Evolutionary conservation across 2,113 vertebrate genomes (phyloP), one percentile per base, ranked within the genome.

Genomic region (Corythornis madagascariensis): DNA sequence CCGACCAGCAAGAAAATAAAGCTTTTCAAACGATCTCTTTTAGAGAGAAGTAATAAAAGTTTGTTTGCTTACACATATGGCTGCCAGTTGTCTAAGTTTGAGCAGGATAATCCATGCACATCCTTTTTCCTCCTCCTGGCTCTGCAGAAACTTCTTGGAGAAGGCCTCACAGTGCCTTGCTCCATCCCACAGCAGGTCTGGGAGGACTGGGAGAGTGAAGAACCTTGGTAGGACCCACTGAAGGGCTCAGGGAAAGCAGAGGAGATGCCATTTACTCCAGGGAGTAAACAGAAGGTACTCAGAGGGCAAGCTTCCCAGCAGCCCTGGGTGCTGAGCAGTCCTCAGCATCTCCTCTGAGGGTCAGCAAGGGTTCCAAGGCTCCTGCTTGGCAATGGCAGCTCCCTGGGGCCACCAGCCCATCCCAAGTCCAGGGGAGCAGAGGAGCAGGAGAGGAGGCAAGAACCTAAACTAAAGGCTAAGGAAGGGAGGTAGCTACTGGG

Each of bases 1-100:
- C 97, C 97, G 97, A 97, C 95, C 97, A 96, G 97, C 95, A 97
- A 97, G 96, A 97, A 98, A 97, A 97, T 94, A 97, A 96, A 97
- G 96, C 96, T 95, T 93, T 94, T 90, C 80, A 94, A 96, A 94
- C 7, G 17, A 79, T 95, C 89, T 93, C 86, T 63, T 83, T 67
- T 78, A 90, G 50, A 77, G 86, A 94, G 91, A 64, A 92, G 94
- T 25, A 95, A 84, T 74, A 67, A 96, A 97, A 97, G 95, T 97
- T 97, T 82, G 87, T 94, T 88, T 65, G 88, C 93, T 89, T 82
- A 81, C 76, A 86, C 77, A 95, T 90, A 72, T 53, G 89, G 74
- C 78, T 94, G 88, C 94, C 80, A 86, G 86, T 95, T 94, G 87
- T 81, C 64, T 83, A 45, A 84, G 38, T 90, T 67, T 0, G 4